These are phyloP conservation scores for Oppia nitens DNA, from an alignment of 1,140 invertebrate genomes.

Conservation along the genomic window DNA sequence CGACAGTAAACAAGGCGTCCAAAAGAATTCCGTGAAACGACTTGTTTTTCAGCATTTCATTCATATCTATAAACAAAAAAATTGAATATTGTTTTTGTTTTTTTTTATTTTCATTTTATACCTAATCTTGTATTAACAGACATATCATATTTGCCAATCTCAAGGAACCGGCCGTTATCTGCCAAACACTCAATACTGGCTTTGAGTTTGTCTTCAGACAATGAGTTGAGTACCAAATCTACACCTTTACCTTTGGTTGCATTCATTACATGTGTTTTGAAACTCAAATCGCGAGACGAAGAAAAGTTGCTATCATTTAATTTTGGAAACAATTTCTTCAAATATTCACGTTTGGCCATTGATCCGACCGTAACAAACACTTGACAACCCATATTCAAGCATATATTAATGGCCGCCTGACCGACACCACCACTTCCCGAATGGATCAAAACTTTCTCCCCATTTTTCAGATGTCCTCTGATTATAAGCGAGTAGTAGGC, in stretches of 20 bases:
- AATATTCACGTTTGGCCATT: conserved; percentile 63
- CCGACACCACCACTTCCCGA: conserved; percentile 93
- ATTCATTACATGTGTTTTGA: conserved; percentile 65
- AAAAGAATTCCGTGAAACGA: conserved; percentile 89
- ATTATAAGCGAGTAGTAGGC: conserved; percentile 43
- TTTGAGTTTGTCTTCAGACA: conserved; percentile 44
- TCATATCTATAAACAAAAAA: conserved; percentile 59
- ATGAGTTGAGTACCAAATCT: conserved; percentile 45
- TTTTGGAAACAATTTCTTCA: conserved; percentile 43
- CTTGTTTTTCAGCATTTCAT: conserved; percentile 81
- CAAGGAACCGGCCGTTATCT: conserved; percentile 46
- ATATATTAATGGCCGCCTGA: conserved; percentile 82
- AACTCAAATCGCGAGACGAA: conserved; percentile 74
- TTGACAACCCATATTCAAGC: conserved; percentile 63
- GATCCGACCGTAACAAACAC: conserved; percentile 71
- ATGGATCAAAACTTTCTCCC: conserved; percentile 76
- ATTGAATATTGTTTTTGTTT: background rate
- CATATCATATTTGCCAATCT: no score
- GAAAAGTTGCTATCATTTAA: conserved; percentile 50
- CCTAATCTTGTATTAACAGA: conserved; percentile 71
- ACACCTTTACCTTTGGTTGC: conserved; percentile 53
- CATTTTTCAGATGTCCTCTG: conserved; percentile 58
- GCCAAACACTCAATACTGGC: conserved; percentile 31
- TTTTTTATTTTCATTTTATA: conserved; percentile 35
- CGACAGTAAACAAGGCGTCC: conserved; percentile 65